phyloP scores from a whole-genome alignment of 1,140 invertebrate genomes.

The Cephus cinctus region DNA sequence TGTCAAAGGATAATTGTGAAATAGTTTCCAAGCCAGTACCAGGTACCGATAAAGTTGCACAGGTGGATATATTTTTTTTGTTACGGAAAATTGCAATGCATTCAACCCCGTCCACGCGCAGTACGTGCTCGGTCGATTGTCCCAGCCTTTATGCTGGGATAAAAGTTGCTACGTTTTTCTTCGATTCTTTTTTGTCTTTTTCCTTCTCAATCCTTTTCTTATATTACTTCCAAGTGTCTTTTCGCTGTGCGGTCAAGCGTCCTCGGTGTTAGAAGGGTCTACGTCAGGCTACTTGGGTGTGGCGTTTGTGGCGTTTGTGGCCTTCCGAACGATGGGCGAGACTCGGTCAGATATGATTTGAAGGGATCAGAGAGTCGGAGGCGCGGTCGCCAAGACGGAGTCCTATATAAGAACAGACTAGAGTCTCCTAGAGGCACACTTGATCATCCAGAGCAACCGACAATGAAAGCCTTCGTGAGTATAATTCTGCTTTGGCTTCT shows the following conservation, averaged over 20 bases:
- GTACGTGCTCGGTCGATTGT: neutral
- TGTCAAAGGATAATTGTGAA: too few species aligned
- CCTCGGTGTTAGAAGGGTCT: neutral
- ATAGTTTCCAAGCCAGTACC: too few species aligned
- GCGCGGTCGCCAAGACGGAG: slow-evolving; percentile 43
- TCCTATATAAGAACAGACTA: slow-evolving; percentile 50
- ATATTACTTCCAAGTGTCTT: neutral
- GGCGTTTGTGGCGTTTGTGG: slow-evolving; percentile 45
- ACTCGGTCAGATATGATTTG: slow-evolving; percentile 51
- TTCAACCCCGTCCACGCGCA: neutral
- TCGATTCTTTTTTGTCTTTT: too few species aligned
- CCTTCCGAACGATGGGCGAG: slow-evolving; percentile 53
- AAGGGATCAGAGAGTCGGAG: slow-evolving; percentile 54
- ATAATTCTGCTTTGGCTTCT: too few species aligned
- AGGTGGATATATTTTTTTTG: too few species aligned
- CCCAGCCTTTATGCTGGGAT: neutral
- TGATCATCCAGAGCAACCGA: slow-evolving; percentile 30
- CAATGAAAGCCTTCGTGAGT: slow-evolving; percentile 56
- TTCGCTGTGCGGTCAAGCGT: too few species aligned
- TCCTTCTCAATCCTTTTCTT: too few species aligned
- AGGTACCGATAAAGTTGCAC: too few species aligned
- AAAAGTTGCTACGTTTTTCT: too few species aligned
- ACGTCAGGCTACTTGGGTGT: slow-evolving; percentile 36
- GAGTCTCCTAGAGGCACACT: slow-evolving; percentile 39
- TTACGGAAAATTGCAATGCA: neutral